Conservation (phyloP, 2,797 vertebrate species). For the Capromys pilorides region DNA sequence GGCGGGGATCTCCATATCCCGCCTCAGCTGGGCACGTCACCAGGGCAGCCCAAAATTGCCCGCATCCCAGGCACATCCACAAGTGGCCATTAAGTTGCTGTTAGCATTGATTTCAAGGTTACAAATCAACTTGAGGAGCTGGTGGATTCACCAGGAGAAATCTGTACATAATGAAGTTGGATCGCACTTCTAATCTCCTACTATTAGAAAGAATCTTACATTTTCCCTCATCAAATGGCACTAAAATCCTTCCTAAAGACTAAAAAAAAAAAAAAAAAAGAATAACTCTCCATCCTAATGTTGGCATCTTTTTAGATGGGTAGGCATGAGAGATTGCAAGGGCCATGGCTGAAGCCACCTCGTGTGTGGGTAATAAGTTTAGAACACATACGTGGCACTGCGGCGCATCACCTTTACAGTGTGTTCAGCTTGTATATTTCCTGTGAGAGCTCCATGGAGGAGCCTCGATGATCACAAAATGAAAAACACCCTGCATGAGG, state of each 20-base stretch:
- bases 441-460: background rate
- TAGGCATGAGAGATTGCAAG: background rate
- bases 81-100: background rate
- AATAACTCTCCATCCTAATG: background rate
- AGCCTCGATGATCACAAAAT: background rate
- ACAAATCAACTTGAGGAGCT: background rate
- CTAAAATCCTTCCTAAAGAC: conserved; percentile 47
- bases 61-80: background rate
- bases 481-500: background rate
- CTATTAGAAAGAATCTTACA: conserved; percentile 6
- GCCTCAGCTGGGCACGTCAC: background rate
- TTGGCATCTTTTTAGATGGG: background rate
- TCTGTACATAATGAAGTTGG: background rate
- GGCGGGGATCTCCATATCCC: too few relatives aligned
- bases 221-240: conserved; percentile 42
- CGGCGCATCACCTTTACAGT: background rate
- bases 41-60: background rate
- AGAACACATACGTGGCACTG: background rate
- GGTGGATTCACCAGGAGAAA: background rate
- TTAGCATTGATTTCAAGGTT: background rate
- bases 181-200: conserved; percentile 6
- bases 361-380: background rate
- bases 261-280: background rate
- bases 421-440: background rate
- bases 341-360: background rate